Conservation (phyloP, 2,113 vertebrate species). For the Psophia crepitans region DNA sequence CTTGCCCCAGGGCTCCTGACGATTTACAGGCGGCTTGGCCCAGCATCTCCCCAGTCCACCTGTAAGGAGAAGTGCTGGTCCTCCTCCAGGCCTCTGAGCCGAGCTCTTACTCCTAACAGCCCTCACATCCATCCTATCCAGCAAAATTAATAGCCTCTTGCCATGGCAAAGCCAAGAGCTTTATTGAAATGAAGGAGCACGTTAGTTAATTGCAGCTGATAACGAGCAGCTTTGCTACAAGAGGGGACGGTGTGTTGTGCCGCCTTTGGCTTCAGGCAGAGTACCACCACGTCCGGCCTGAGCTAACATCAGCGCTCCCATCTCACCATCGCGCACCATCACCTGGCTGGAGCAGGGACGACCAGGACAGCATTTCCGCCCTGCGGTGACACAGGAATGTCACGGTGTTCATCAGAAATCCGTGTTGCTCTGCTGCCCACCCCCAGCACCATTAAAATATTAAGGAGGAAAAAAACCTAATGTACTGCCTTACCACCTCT, state of each 20-base stretch:
- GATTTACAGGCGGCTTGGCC: rapidly evolving
- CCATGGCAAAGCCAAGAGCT: not conserved
- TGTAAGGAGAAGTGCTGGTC: rapidly evolving
- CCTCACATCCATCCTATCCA: not conserved
- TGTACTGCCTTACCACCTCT: not conserved
- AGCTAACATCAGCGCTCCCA: rapidly evolving
- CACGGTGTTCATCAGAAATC: not conserved
- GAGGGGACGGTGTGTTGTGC: rapidly evolving
- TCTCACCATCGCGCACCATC: not conserved
- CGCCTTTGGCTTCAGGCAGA: not conserved
- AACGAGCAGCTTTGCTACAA: not conserved
- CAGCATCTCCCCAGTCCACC: not conserved
- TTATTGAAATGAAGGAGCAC: not conserved
- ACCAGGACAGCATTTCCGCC: rapidly evolving
- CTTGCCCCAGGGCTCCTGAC: rapidly evolving
- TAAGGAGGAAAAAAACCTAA: not conserved
- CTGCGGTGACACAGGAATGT: not conserved
- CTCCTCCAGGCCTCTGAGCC: not conserved
- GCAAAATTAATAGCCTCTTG: not conserved
- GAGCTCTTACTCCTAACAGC: not conserved
- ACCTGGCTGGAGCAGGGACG: not conserved
- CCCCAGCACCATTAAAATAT: not conserved
- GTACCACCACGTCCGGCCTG: not conserved
- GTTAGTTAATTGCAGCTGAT: not conserved
- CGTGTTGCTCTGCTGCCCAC: not conserved